These are phyloP conservation scores for Euwallacea similis DNA, from an alignment of 1,140 invertebrate species.

Conservation along the genomic window DNA sequence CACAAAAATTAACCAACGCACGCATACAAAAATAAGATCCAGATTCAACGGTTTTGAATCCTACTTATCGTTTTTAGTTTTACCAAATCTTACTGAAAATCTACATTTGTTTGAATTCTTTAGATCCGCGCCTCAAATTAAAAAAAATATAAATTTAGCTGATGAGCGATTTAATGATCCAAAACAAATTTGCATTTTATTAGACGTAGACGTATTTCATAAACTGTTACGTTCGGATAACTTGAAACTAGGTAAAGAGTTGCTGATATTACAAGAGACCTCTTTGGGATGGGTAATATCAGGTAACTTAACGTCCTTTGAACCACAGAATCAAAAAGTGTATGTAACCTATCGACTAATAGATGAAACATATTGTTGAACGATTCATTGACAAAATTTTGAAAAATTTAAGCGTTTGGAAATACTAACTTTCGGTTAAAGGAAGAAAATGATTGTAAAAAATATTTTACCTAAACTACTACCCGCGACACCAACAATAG, in stretches of 20 bases:
- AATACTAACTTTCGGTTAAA: conserved; percentile 11
- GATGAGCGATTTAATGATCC: conserved; percentile 43
- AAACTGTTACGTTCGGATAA: conserved; percentile 41
- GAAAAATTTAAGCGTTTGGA: conserved; percentile 16
- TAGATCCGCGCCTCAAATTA: conserved; percentile 8
- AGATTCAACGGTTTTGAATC: conserved; percentile 13
- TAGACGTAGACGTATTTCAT: conserved; percentile 47
- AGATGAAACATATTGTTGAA: conserved; percentile 14
- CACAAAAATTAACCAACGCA: conserved; percentile 7
- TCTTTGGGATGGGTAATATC: conserved; percentile 45
- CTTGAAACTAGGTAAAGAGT: conserved; percentile 40
- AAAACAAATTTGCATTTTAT: conserved; percentile 44
- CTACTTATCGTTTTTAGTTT: conserved; percentile 28
- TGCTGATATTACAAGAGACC: conserved; percentile 44
- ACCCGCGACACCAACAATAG: conserved; percentile 1
- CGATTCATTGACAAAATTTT: conserved; percentile 31
- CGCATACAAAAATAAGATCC: conserved; percentile 21
- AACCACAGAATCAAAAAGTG: conserved; percentile 9
- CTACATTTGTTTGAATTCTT: conserved; percentile 19
- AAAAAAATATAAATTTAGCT: conserved; percentile 38
- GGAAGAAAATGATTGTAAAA: conserved; percentile 19
- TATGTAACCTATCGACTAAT: conserved; percentile 23
- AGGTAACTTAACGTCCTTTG: conserved; percentile 2
- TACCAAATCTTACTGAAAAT: conserved; percentile 21
- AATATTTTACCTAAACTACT: conserved; percentile 21